These are phyloP conservation scores for Eucriotettix oculatus DNA, from an alignment of 2,888 invertebrate species.

Conservation along the genomic window DNA sequence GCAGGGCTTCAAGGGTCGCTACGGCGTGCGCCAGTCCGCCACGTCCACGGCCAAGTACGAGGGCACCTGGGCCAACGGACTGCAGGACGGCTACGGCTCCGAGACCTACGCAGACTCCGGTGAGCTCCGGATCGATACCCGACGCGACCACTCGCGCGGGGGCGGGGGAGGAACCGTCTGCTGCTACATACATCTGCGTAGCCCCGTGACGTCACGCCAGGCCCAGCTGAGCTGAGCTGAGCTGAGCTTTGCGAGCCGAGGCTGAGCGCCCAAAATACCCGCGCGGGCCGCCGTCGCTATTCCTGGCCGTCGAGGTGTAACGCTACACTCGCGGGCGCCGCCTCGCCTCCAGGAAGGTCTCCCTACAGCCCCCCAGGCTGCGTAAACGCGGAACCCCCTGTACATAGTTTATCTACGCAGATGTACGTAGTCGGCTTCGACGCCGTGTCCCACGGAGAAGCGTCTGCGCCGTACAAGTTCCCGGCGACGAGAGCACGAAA, in stretches of 20 bases:
- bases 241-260: too few relatives aligned
- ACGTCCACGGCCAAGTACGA: slow-evolving; percentile 93
- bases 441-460: too few relatives aligned
- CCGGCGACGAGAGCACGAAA: too few relatives aligned
- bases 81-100: slow-evolving; percentile 98
- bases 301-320: not conserved
- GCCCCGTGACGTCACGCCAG: not conserved
- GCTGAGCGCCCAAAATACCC: not conserved
- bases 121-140: slow-evolving; percentile 32
- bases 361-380: too few relatives aligned
- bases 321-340: not conserved
- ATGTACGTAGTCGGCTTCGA: too few relatives aligned
- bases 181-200: too few relatives aligned
- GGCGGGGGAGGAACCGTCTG: too few relatives aligned
- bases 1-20: slow-evolving; percentile 95
- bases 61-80: slow-evolving; percentile 96
- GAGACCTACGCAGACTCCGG: slow-evolving; percentile 99
- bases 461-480: too few relatives aligned
- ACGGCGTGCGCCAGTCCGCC: slow-evolving; percentile 90
- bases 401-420: too few relatives aligned
- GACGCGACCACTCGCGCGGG: too few relatives aligned
- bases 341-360: too few relatives aligned
- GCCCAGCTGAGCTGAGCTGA: not conserved
- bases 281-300: not conserved
- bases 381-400: too few relatives aligned